Evolutionary conservation across 2,113 vertebrate genomes (phyloP), one percentile per base, ranked within the genome.

Genomic region (Hyla sarda): DNA sequence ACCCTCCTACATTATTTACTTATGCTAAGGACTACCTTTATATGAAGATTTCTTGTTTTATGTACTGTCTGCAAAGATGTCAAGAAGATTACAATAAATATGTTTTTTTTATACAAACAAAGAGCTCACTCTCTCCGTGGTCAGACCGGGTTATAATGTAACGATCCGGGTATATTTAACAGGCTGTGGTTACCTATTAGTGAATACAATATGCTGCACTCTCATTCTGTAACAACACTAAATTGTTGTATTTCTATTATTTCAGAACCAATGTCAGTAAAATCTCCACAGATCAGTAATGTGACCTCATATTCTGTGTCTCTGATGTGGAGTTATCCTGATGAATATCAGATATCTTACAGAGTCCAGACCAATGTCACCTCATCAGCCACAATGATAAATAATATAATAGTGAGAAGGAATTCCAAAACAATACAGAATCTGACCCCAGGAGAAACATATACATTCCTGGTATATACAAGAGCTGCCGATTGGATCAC

Each of bases 371-470:
- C 80, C 34, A 82, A 32, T 50, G 11, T 9, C 77, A 41, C 41
- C 41, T 41, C 41, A 41, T 41, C 41, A 41, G 3, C 41, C 41
- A 5, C 41, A 41, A 3, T 69, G 62, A 47, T 82, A 5, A 65
- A 50, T 48, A 13, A 80, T 60, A 60, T 21, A 80, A 60, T 17
- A 80, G 34, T 62, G 23, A 17, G 11, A n/a, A 80, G 2, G 50
- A 41, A 69, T 48, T 82, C 80, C 2, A 60, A 19, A 12, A 19
- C 0, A 0, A 45, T 95, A 25, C 0, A 0, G 0, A 0, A 4
- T 0, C 88, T 97, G 67, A 75, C 0, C 17, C 89, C 95, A 41
- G 96, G 96, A 41, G 91, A 74, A 0, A 2, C 0, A 41, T 41
- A 41, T 41, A 41, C 41, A 41, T 41, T 41, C 41, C 3, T 41